A percentile compares a stretch with the other conserved stretches of the same genome.
These are phyloP conservation scores for Nesoenas mayeri DNA, from an alignment of 2,113 vertebrate genomes.

Conservation along the genomic window DNA sequence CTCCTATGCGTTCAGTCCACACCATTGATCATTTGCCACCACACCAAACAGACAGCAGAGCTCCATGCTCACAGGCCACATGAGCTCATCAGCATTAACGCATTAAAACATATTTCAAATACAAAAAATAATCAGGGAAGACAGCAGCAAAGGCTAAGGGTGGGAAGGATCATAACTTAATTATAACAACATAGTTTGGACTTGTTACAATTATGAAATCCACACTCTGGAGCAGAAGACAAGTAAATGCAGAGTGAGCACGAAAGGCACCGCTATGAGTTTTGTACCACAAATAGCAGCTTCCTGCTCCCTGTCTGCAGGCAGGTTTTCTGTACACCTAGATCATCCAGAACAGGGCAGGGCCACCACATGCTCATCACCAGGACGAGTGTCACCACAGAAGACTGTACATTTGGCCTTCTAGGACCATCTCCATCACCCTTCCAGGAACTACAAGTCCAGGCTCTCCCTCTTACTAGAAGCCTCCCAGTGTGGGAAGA, in stretches of 20 bases:
- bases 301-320: too few species aligned
- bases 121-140: neutral
- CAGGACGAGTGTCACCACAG: neutral
- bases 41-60: neutral
- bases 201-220: neutral
- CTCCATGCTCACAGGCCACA: fast-evolving
- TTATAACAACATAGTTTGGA: neutral
- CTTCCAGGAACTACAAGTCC: neutral
- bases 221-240: too few species aligned
- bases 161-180: neutral
- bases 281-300: too few species aligned
- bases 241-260: too few species aligned
- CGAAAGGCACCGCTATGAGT: too few species aligned
- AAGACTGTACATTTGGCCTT: neutral
- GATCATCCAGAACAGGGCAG: too few species aligned
- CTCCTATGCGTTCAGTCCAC: neutral
- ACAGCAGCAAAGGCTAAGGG: neutral
- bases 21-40: neutral
- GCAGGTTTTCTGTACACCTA: too few species aligned
- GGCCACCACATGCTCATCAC: too few species aligned
- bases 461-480: too few species aligned
- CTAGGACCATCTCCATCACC: neutral
- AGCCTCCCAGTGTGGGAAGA: neutral
- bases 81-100: neutral
- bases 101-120: neutral